phyloP scores from a whole-genome alignment of 2,113 vertebrate genomes.

The Austrofundulus limnaeus region DNA sequence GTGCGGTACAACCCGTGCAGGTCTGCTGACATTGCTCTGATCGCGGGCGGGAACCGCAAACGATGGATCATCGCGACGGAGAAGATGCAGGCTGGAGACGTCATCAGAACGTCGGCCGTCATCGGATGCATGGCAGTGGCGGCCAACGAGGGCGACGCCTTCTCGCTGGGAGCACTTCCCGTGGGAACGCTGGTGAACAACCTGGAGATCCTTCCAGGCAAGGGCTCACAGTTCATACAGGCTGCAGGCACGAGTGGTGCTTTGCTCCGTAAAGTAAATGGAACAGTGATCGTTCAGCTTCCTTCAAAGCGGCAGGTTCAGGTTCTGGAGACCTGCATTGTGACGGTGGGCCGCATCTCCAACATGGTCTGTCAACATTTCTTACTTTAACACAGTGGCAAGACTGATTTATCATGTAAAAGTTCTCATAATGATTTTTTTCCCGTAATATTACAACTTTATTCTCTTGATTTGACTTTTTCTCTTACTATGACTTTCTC shows the following conservation, averaged over 20 bases:
- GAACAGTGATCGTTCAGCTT: slow-evolving; percentile 91
- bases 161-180: slow-evolving; percentile 90
- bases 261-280: slow-evolving; percentile 90
- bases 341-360: slow-evolving; percentile 91
- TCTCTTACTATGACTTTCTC: no score
- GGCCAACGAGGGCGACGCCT: slow-evolving; percentile 89
- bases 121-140: slow-evolving; percentile 92
- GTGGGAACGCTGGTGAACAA: slow-evolving; percentile 92
- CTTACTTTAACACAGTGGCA: no score
- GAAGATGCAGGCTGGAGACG: slow-evolving; percentile 88
- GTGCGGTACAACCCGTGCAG: slow-evolving; percentile 95
- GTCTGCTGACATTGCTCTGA: slow-evolving; percentile 91
- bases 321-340: slow-evolving; percentile 91
- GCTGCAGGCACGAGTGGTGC: slow-evolving; percentile 94
- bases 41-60: slow-evolving; percentile 89
- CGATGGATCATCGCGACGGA: slow-evolving; percentile 97
- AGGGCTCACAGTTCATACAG: slow-evolving; percentile 88
- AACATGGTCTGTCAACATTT: no score
- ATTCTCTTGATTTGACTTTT: no score
- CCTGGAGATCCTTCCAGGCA: slow-evolving; percentile 89
- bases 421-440: no score
- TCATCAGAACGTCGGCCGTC: slow-evolving; percentile 84
- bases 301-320: slow-evolving; percentile 97
- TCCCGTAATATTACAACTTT: no score
- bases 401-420: no score